Evolutionary conservation across 2,888 invertebrate genomes (phyloP).

Genomic region (Eupithecia exiguata): DNA sequence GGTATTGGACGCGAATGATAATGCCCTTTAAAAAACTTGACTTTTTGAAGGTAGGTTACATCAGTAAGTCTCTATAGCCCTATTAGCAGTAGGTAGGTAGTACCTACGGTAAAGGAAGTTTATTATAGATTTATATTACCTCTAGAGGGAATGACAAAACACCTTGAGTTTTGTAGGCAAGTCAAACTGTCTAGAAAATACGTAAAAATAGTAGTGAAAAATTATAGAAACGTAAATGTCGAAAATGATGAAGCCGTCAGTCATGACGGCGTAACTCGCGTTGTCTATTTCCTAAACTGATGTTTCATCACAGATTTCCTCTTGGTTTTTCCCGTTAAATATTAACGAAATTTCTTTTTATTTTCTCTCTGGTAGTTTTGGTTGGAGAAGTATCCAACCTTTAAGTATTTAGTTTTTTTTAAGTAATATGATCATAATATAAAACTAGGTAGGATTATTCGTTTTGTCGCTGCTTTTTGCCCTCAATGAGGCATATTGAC

Average conservation of each 20-base stretch:
- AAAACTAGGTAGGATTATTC: too few relatives aligned
- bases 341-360: background rate
- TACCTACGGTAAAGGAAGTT: background rate
- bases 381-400: too few relatives aligned
- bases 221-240: background rate
- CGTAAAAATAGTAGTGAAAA: background rate
- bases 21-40: background rate
- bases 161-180: background rate
- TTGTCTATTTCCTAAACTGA: background rate
- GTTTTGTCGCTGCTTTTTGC: too few relatives aligned
- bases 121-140: background rate
- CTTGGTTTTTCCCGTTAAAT: background rate
- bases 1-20: background rate
- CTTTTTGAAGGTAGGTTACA: background rate
- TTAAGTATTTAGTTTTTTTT: too few relatives aligned
- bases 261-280: background rate
- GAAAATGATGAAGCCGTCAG: background rate
- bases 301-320: background rate
- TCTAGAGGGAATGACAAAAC: background rate
- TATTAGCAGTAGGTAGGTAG: background rate
- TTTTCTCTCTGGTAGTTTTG: background rate
- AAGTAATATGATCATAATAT: too few relatives aligned
- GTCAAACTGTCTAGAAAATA: background rate
- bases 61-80: background rate
- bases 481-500: too few relatives aligned